Evolutionary conservation across 2,113 vertebrate species (phyloP).

Genomic region (Oceanodroma tethys): DNA sequence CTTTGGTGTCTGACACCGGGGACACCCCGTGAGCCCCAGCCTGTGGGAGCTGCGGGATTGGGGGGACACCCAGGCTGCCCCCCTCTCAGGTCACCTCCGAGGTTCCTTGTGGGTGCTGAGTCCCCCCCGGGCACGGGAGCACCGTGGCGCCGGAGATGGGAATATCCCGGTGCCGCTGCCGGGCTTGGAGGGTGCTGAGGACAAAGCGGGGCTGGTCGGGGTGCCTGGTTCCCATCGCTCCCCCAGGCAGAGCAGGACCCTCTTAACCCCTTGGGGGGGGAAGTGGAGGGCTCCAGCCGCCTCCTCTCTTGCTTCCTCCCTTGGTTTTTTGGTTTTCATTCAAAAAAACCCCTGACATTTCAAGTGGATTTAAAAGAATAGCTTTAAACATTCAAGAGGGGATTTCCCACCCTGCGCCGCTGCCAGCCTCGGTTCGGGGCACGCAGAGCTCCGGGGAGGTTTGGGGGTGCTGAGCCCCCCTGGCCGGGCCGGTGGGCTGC

Average conservation of each 20-base stretch:
- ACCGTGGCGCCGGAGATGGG: rapidly evolving
- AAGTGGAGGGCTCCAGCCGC: not conserved
- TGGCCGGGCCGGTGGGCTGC: rapidly evolving
- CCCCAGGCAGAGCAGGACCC: not conserved
- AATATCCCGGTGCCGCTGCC: not conserved
- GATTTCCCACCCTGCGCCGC: not conserved
- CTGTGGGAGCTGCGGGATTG: not conserved
- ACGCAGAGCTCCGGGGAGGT: no score
- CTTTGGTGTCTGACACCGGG: not conserved
- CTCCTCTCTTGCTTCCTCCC: not conserved
- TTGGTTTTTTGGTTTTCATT: not conserved
- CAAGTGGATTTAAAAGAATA: not conserved
- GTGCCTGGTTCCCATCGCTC: not conserved
- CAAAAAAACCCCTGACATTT: not conserved
- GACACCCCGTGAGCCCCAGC: not conserved
- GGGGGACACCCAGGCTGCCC: not conserved
- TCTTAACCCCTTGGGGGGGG: not conserved
- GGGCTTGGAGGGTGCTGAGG: not conserved
- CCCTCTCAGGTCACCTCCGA: not conserved
- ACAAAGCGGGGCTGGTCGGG: not conserved
- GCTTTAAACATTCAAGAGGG: not conserved
- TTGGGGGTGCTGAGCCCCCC: not conserved
- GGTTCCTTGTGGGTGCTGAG: not conserved
- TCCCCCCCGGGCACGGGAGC: not conserved
- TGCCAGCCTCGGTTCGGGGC: no score